Base-by-base conservation (phyloP, 2,113 vertebrate species). In the Pelvicachromis taeniatus region DNA sequence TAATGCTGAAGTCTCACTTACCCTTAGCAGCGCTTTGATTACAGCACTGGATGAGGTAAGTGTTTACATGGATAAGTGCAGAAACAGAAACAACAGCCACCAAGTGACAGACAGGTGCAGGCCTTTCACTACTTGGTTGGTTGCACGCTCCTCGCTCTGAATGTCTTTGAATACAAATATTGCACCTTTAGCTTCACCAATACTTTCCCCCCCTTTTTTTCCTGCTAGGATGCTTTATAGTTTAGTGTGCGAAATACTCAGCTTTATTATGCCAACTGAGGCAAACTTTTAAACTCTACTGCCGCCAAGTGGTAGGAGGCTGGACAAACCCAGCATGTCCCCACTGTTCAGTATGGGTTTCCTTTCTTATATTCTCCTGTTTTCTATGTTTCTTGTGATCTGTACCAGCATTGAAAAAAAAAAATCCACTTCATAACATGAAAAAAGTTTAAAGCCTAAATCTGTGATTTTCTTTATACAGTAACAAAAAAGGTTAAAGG, bases 1-100 rank as follows among this genome's bases (percentile, higher is more conserved):
- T 78, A 35, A n/a, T 55, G 42, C 73, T 88, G 75, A 89, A 89
- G 81, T 84, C 82, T 79, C 9, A 42, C n/a, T 88, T 83, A 80
- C 42, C 31, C 83, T 63, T 59, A 73, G 81, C 81, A 56, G 77
- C 56, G 88, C 42, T 55, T 82, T 75, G 75, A 79, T 85, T 81
- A 78, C 88, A 82, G 56, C 50, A 7, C 6, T 14, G n/a, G 68
- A 19, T 88, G 84, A 91, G 86, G 75, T 81, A 78, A 82, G 63
- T 68, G 81, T 84, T 83, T 83, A 70, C 75, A 68, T 31, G n/a
- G 79, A 58, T 26, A 63, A 52, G 56, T 13, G 77, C 21, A 58
- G 23, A 21, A 38, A 80, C 50, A 70, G 58, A 82, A 85, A 80
- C 23, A 17, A 29, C 12, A 42, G n/a, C 19, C 52, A 29, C 21